Evolutionary conservation across 2,797 vertebrate genomes (phyloP).

Genomic region (Sphenodon punctatus): DNA sequence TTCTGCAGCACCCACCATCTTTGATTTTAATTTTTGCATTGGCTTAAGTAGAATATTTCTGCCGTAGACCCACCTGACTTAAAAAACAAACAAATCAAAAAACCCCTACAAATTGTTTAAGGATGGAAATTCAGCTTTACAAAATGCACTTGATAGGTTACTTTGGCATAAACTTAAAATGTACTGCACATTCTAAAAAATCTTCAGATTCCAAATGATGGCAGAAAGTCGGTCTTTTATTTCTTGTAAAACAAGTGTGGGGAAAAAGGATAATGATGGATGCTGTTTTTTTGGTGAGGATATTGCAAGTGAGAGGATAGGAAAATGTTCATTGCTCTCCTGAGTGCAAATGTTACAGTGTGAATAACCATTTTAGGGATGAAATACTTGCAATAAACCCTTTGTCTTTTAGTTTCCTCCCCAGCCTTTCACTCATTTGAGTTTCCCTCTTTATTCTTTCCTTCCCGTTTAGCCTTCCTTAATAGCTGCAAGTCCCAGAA

Average conservation of each 20-base stretch:
- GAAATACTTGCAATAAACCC: neutral
- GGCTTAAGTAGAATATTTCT: too few relatives aligned
- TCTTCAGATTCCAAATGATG: too few relatives aligned
- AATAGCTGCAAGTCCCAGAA: neutral
- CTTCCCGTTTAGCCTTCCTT: neutral
- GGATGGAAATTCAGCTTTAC: too few relatives aligned
- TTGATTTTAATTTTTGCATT: too few relatives aligned
- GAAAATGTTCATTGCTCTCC: slow-evolving; percentile 7
- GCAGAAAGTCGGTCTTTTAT: too few relatives aligned
- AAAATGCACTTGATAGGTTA: too few relatives aligned
- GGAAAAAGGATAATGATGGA: slow-evolving; percentile 10
- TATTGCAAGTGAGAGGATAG: neutral
- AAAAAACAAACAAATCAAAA: too few relatives aligned
- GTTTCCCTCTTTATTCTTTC: neutral
- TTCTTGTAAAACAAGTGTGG: too few relatives aligned
- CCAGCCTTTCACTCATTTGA: slow-evolving; percentile 9
- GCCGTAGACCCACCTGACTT: too few relatives aligned
- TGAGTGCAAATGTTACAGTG: neutral
- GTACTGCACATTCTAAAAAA: too few relatives aligned
- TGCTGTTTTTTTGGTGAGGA: neutral
- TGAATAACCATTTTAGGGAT: neutral
- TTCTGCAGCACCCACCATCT: neutral
- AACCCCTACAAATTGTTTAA: too few relatives aligned
- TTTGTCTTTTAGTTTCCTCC: slow-evolving; percentile 11
- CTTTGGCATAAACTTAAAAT: too few relatives aligned